Base-by-base conservation (phyloP, 2,888 invertebrate genomes). In the Volucella inflata region DNA sequence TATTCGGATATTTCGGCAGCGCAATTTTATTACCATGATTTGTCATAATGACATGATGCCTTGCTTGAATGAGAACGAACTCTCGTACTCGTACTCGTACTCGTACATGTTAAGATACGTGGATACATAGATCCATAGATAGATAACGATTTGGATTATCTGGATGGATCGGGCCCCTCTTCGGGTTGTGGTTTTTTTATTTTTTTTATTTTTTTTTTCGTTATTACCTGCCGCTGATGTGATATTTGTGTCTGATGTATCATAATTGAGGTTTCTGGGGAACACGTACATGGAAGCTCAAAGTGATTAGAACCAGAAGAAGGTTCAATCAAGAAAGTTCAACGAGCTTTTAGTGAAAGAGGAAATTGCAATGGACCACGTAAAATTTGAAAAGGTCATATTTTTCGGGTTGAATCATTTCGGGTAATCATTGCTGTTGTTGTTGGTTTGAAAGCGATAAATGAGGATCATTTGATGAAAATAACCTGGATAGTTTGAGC, bases 211-310 rank as follows among this genome's bases (percentile, higher is more conserved):
- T 21, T 21, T 3, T 1, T 21, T 21, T 2, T 8, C n/a, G 14
- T 10, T 44, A 21, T 14, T n/a, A n/a, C n/a, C n/a, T n/a, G n/a
- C n/a, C n/a, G n/a, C n/a, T 30, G 40, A n/a, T 40, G 36, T 38
- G 2, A 12, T 57, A 36, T 38, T 11, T 44, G 46, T 70, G 71
- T 30, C 30, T 83, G 74, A 78, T 83, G 83, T 75, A n/a, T n/a
- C n/a, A n/a, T n/a, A 76, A 84, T 80, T 80, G 60, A 30, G 76
- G 80, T 76, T 80, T 76, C 76, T 71, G 62, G 76, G 42, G 51
- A 72, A 51, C 79, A 72, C 79, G 79, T 79, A 79, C 42, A 16
- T 59, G 30, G 30, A 4, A 17, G 55, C 36, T 36, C 17, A 42
- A 68, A 17, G 48, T 10, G 53, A 51, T 53, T 53, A 46, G 51